Base-by-base conservation (phyloP, 2,113 vertebrate genomes). In the Siphamia tubifer region DNA sequence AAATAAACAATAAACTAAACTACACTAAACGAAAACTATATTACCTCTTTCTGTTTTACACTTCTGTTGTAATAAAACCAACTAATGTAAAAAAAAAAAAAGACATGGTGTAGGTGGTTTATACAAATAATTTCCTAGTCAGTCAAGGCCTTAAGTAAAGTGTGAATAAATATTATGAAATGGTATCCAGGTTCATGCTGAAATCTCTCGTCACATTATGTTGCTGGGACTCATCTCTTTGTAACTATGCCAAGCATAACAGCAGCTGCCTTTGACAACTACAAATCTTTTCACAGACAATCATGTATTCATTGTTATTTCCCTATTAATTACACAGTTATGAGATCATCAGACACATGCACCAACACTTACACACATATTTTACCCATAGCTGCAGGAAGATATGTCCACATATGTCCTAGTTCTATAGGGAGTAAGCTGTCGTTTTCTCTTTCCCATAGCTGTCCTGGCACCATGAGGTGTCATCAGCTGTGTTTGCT, bases 401-500 rank as follows among this genome's bases (percentile, higher is more conserved):
- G 15, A 36, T 27, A 8, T 5, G 8, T 16, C 23, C 20, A 31
- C 1, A 25, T 5, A 13, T n/a, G 42, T 6, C 13, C 5, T 15
- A 11, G n/a, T 30, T 30, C 9, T 20, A 15, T 38, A 15, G 24
- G n/a, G 32, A 48, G 27, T 16, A 13, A 25, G 6, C 25, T 16
- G 6, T 58, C 17, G 1, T 16, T n/a, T 4, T 52, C 17, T 48
- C 13, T 36, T 63, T 81, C 21, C 39, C 20, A 28, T 4, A 30
- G 42, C 38, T 34, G 7, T 25, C 25, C 23, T n/a, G 12, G 55
- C 38, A 25, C 15, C 52, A 9, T 42, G 25, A 60, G 31, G 27
- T 53, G 28, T 60, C 40, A 55, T 67, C 35, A 53, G 32, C 55
- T 67, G 16, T 49, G 55, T 60, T 73, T 77, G 58, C 23, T 3